Evolutionary conservation across 2,888 invertebrate species (phyloP).

Genomic region (Cryptocheilus praepositus): DNA sequence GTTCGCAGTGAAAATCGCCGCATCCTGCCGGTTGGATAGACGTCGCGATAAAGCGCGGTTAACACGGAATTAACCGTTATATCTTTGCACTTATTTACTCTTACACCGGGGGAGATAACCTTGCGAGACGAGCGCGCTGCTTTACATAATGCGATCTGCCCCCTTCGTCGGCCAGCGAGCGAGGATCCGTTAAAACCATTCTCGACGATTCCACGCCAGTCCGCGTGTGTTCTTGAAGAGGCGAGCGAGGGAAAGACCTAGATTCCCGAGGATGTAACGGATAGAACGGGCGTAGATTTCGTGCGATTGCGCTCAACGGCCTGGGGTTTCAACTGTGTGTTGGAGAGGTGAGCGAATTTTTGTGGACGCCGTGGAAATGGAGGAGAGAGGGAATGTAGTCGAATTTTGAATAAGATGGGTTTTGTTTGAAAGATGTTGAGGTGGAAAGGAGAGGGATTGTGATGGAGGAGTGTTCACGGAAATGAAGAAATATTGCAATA

Average conservation of each 20-base stretch:
- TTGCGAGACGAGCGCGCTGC: constrained; percentile 42
- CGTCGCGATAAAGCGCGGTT: constrained; percentile 69
- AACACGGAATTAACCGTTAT: constrained; percentile 74
- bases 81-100: constrained; percentile 72
- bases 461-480: too few relatives aligned
- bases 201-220: constrained; percentile 28
- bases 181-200: constrained; percentile 44
- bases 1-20: constrained; percentile 25
- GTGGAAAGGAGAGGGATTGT: too few relatives aligned
- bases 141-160: constrained; percentile 64
- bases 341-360: too few relatives aligned
- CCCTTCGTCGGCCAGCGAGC: constrained; percentile 10
- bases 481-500: too few relatives aligned
- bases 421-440: too few relatives aligned
- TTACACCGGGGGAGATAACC: constrained; percentile 50
- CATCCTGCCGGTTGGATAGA: constrained; percentile 69
- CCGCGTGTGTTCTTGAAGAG: neutral
- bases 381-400: too few relatives aligned
- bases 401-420: too few relatives aligned
- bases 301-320: too few relatives aligned
- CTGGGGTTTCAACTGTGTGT: too few relatives aligned
- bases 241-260: constrained; percentile 29
- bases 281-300: too few relatives aligned
- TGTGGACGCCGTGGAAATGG: too few relatives aligned
- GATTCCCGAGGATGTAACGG: constrained; percentile 13